Evolutionary conservation across 92 coral and sea anemone species (phyloP), one percentile per base, ranked within the genome.

Genomic region (Porites lobata): DNA sequence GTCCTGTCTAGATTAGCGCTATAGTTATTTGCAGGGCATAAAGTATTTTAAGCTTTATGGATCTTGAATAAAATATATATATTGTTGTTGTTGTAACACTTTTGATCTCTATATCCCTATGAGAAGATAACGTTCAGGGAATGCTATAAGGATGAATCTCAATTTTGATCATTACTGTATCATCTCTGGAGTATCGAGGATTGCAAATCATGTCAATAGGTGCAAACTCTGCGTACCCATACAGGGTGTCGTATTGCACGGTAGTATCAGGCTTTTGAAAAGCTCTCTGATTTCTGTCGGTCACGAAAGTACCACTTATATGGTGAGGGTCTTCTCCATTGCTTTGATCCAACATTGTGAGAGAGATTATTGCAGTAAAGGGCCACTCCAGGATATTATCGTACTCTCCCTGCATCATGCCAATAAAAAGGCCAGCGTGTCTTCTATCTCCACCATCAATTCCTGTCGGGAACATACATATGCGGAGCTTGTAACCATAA

Each of bases 201-300:
- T 81, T 88, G 7, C 80, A 80, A 21, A 94, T 61, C 76, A 90
- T 89, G 56, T 92, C 91, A 19, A 94, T 83, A 9, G 89, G 98
- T 5, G 96, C 90, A 58, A 95, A 95, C 81, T 95, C 96, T 4
- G 84, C 94, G 70, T 92, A 95, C 0, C 98, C 98, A 78, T 95
- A 93, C 26, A 92, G 94, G 57, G 82, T 93, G 85, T 84, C 90
- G 64, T 91, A 83, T 21, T 93, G 32, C 7, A 91, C 4, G 3
- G 32, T 81, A 0, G 98, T 82, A 7, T 96, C 82, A 1, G 96
- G 98, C 70, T 78, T 86, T 53, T 93, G 96, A 69, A 95, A 95
- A 11, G 98, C 94, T 62, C 81, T 77, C 58, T 90, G 65, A 87
- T 88, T 95, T 7, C 93, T 94, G 51, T 93, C 88, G 69, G 96